Conservation (phyloP, 2,888 invertebrate genomes). For the Aphrophora alni region DNA sequence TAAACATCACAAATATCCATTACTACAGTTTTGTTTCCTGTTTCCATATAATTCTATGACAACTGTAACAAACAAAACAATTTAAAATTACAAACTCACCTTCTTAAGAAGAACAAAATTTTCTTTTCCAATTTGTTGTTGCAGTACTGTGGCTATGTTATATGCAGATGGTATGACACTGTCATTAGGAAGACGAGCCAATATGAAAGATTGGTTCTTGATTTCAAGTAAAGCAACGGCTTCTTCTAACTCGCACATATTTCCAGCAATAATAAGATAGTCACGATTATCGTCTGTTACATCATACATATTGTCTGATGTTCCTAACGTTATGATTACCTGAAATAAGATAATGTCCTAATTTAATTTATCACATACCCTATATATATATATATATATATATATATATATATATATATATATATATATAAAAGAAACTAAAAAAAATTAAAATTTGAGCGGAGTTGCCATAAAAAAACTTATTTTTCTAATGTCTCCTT, state of each 20-base stretch:
- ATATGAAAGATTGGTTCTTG: background rate
- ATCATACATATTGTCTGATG: background rate
- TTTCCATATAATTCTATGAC: background rate
- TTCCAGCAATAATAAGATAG: background rate
- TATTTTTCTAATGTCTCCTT: too few species aligned
- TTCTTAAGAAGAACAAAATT: conserved; percentile 18
- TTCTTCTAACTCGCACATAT: background rate
- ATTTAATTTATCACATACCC: too few species aligned
- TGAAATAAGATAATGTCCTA: too few species aligned
- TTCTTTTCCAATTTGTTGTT: conserved; percentile 27
- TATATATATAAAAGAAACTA: too few species aligned
- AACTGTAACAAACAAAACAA: background rate
- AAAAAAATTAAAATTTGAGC: too few species aligned
- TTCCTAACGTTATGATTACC: background rate
- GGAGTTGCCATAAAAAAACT: too few species aligned
- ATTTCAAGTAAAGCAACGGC: background rate
- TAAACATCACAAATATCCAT: background rate
- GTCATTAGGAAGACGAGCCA: background rate
- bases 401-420: too few species aligned
- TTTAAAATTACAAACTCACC: background rate
- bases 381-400: too few species aligned
- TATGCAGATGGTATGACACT: background rate
- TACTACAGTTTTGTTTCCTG: too few species aligned
- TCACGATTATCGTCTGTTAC: background rate
- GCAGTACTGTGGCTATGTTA: background rate